phyloP scores from a whole-genome alignment of 2,888 invertebrate genomes.

The Mimas tiliae region DNA sequence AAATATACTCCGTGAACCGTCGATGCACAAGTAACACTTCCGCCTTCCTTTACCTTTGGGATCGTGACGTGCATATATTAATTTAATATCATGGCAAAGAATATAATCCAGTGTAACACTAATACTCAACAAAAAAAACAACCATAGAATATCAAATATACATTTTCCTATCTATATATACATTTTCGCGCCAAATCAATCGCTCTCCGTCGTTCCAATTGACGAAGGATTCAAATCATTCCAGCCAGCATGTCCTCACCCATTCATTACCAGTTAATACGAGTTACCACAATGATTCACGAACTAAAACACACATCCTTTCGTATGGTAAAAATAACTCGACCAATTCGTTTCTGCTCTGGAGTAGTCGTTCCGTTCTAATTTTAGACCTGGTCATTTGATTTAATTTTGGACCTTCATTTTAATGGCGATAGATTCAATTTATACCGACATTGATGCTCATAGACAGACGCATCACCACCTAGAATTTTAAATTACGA shows the following conservation, averaged over 20 bases:
- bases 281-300: constrained; percentile 37
- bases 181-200: not conserved
- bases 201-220: not conserved
- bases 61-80: too few relatives aligned
- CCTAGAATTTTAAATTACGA: too few relatives aligned
- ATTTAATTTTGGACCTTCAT: constrained; percentile 24
- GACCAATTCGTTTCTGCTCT: constrained; percentile 46
- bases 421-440: not conserved
- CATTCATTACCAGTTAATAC: constrained; percentile 13
- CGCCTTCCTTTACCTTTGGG: too few relatives aligned
- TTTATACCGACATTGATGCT: not conserved
- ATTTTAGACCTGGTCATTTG: constrained; percentile 47
- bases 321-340: constrained; percentile 55
- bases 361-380: constrained; percentile 51
- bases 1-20: too few relatives aligned
- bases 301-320: constrained; percentile 54
- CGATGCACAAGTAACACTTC: too few relatives aligned
- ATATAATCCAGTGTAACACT: too few relatives aligned
- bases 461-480: too few relatives aligned
- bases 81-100: too few relatives aligned
- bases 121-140: too few relatives aligned
- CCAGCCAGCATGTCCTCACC: not conserved
- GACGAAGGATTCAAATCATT: not conserved
- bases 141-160: too few relatives aligned
- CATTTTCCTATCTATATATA: not conserved